A percentile compares a stretch with the other conserved stretches of the same genome.
Conservation (phyloP, 2,113 vertebrate genomes). For the Manacus vitellinus region DNA sequence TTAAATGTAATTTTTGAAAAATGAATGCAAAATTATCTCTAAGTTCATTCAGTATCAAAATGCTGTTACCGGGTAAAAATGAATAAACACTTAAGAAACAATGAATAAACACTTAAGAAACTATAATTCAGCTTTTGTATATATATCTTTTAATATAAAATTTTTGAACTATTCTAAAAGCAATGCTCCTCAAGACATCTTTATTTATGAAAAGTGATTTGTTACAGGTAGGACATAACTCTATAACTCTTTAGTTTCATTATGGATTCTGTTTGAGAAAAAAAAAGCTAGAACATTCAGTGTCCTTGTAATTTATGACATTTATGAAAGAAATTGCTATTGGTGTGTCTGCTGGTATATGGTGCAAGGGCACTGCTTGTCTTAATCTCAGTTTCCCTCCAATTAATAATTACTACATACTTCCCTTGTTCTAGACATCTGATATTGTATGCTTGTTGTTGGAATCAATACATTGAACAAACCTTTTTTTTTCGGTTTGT, state of each 20-base stretch:
- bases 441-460: not conserved
- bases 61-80: not conserved
- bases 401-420: not conserved
- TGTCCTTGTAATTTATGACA: not conserved
- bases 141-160: not conserved
- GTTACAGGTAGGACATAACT: not conserved
- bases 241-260: not conserved
- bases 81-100: not conserved
- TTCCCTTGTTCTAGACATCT: not conserved
- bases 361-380: not conserved
- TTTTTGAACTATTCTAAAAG: not conserved
- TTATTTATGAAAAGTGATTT: not conserved
- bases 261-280: not conserved
- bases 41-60: slow-evolving; percentile 13
- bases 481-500: not conserved
- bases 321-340: not conserved
- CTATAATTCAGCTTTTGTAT: not conserved
- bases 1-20: slow-evolving; percentile 42
- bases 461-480: not conserved
- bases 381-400: not conserved
- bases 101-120: not conserved
- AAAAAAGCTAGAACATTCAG: not conserved
- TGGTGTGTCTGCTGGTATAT: not conserved
- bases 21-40: not conserved
- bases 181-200: not conserved